A percentile compares a stretch with the other conserved stretches of the same genome.
Conservation (phyloP, 2,797 vertebrate genomes). For the Botia kubotai region DNA sequence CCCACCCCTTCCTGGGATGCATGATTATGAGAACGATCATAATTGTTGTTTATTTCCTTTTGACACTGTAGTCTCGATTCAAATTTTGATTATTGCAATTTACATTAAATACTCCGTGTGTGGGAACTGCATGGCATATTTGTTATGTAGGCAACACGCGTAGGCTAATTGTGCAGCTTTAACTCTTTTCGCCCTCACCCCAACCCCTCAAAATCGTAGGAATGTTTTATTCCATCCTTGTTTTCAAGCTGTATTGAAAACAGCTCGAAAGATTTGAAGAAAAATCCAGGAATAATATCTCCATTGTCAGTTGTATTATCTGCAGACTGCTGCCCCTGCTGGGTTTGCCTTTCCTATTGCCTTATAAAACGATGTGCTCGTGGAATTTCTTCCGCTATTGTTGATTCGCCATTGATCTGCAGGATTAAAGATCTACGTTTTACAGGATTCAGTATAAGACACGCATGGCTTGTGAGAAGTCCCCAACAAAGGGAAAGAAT, state of each 20-base stretch:
- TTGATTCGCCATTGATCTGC: conserved; percentile 12
- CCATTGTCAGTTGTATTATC: conserved; percentile 9
- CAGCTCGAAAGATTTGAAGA: conserved; percentile 19
- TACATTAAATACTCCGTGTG: background rate
- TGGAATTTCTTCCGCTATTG: background rate
- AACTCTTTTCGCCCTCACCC: no score
- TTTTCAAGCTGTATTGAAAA: background rate
- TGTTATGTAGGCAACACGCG: no score
- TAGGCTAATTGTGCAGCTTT: no score
- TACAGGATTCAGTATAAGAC: background rate
- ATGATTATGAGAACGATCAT: background rate
- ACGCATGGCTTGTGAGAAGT: background rate
- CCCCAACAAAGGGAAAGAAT: conserved; percentile 1
- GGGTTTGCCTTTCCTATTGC: background rate
- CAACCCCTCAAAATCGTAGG: no score
- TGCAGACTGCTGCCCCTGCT: background rate
- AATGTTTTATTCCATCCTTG: background rate
- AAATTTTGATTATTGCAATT: background rate
- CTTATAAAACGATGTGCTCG: background rate
- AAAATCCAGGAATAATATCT: background rate
- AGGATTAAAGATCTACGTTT: background rate
- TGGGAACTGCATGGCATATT: no score
- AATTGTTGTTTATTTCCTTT: background rate
- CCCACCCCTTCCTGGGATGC: background rate
- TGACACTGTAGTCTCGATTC: background rate